phyloP scores from a whole-genome alignment of 2,113 vertebrate species.

The Mirza zaza region DNA sequence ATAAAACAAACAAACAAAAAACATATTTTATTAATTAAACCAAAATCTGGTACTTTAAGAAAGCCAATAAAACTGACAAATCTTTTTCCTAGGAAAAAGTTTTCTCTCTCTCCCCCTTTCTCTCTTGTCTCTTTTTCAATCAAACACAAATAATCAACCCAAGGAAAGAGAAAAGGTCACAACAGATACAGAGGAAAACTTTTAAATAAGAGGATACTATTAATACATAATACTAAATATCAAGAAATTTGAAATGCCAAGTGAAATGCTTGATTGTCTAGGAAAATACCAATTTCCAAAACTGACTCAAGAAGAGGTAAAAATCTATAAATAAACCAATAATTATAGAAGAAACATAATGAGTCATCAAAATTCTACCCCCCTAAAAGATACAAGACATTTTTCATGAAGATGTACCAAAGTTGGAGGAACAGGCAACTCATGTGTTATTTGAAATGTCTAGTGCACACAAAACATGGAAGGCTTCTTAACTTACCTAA shows the following conservation, averaged over 20 bases:
- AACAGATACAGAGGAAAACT: neutral
- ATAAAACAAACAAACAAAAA: too few species aligned
- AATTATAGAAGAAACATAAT: neutral
- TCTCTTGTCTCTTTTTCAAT: neutral
- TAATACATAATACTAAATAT: neutral
- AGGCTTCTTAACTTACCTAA: neutral
- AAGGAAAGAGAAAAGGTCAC: neutral
- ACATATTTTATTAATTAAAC: neutral
- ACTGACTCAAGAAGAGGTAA: neutral
- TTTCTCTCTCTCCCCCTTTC: neutral
- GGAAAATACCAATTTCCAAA: neutral
- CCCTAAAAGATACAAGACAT: neutral
- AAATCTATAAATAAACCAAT: constrained; percentile 11
- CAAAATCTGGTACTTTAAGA: neutral
- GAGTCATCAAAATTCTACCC: neutral
- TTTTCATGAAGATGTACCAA: neutral
- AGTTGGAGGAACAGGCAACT: neutral
- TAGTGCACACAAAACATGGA: neutral
- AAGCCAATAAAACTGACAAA: constrained; percentile 13
- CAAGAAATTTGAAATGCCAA: neutral
- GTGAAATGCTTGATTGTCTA: neutral
- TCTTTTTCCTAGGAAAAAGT: neutral
- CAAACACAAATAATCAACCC: neutral
- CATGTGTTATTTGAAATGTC: neutral
- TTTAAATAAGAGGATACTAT: neutral